These are phyloP conservation scores for Cololabis saira DNA, from an alignment of 2,113 vertebrate genomes.

Conservation along the genomic window DNA sequence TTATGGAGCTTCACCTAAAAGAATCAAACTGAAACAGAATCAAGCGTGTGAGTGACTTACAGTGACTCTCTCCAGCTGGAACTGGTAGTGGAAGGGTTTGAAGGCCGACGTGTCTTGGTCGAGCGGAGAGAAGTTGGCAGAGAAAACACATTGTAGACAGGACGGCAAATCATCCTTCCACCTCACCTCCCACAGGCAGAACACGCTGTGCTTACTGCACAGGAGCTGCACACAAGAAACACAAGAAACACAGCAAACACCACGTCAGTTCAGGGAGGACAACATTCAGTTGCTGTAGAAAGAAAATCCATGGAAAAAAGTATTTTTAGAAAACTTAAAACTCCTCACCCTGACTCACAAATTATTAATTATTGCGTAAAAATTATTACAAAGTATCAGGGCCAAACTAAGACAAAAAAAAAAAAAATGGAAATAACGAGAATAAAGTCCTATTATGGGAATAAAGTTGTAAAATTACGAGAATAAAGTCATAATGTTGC, in stretches of 20 bases:
- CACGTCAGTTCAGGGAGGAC: background rate
- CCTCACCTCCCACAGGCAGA: conserved; percentile 93
- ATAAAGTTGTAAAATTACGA: too few species aligned
- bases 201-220: conserved; percentile 89
- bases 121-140: conserved; percentile 86
- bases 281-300: background rate
- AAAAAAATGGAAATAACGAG: too few species aligned
- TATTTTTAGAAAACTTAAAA: too few species aligned
- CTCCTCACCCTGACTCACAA: too few species aligned
- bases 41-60: conserved; percentile 75
- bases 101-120: conserved; percentile 79
- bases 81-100: conserved; percentile 90
- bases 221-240: conserved; percentile 82
- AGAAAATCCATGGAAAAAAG: too few species aligned
- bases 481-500: too few species aligned
- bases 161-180: conserved; percentile 87
- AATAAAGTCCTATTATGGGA: too few species aligned
- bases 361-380: too few species aligned
- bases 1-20: background rate
- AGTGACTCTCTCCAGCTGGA: conserved; percentile 91
- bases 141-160: conserved; percentile 88
- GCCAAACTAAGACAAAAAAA: too few species aligned
- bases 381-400: too few species aligned
- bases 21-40: background rate
- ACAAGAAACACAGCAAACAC: background rate